Conservation (phyloP, 2,113 vertebrate species). For the Megaceryle maxima region DNA sequence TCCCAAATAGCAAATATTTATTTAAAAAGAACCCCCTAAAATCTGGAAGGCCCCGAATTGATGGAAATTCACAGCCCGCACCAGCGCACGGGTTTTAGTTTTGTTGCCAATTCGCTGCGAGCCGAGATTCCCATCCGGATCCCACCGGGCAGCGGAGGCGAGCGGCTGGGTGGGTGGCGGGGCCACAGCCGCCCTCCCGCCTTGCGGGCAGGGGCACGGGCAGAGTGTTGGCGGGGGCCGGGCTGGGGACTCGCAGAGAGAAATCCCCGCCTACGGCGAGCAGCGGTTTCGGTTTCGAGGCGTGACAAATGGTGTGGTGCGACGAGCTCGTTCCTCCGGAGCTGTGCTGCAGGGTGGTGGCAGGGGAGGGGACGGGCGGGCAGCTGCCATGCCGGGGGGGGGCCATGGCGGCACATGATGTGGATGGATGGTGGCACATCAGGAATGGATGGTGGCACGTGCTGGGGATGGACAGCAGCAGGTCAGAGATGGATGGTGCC, state of each 20-base stretch:
- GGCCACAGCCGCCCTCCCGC: neutral
- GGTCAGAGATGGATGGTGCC: too few relatives aligned
- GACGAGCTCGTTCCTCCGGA: neutral
- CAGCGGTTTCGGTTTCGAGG: constrained; percentile 29
- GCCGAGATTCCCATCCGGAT: too few relatives aligned
- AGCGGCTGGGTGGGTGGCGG: neutral
- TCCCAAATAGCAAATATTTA: too few relatives aligned
- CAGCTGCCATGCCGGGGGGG: neutral
- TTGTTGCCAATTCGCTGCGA: too few relatives aligned
- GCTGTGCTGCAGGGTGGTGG: neutral
- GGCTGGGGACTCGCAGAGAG: neutral
- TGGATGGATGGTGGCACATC: neutral
- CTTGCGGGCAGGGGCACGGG: neutral
- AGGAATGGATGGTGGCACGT: neutral
- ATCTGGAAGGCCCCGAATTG: too few relatives aligned
- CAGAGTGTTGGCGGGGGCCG: neutral
- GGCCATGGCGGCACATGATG: too few relatives aligned
- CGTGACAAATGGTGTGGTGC: neutral
- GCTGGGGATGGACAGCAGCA: neutral
- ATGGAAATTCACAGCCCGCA: too few relatives aligned
- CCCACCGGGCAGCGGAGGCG: too few relatives aligned
- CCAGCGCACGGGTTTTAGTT: too few relatives aligned
- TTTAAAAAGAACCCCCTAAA: too few relatives aligned
- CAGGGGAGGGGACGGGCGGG: neutral
- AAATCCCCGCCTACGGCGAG: constrained; percentile 48